Evolutionary conservation across 2,113 vertebrate species (phyloP), one percentile per base, ranked within the genome.

Genomic region (Heteronetta atricapilla): DNA sequence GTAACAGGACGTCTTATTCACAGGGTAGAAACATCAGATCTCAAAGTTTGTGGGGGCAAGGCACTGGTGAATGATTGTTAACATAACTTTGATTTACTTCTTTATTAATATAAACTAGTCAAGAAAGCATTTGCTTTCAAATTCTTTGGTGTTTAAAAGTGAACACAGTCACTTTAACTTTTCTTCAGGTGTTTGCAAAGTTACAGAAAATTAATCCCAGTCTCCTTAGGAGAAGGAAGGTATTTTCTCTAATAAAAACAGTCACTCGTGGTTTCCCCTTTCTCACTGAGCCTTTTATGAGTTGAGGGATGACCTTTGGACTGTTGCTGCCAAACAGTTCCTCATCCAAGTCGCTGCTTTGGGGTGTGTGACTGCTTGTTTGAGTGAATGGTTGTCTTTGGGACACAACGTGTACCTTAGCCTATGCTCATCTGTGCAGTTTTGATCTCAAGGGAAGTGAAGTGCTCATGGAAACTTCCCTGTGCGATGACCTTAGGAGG

Each of bases 211-310:
- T 97, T 90, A 95, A 94, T 85, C 90, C 95, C 96, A 92, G 95
- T 75, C 92, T 91, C 52, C 56, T 86, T 67, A 50, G 25, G 53
- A 88, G 89, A 90, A 91, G 79, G 79, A 90, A 94, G 88, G 84
- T 26, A 89, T 92, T 94, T 89, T 95, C 88, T 89, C 94, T 78
- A 95, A 90, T 95, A 96, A 97, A 97, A 97, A 67, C 56, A 59
- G 42, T 89, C 91, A 55, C 50, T 94, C 33, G n/a, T 90, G 93
- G 70, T 88, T 97, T 95, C 68, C 82, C 44, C 34, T 89, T 92
- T 96, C 95, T 95, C 95, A 92, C 69, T 78, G 90, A 91, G 82
- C 44, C 33, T 94, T 93, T 88, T 76, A 74, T 6, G 8, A 50
- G 56, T 33, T 1, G 1, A 9, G 68, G 26, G 8, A 36, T 72